phyloP scores from a whole-genome alignment of 2,888 invertebrate genomes.

The Conus canariensis region DNA sequence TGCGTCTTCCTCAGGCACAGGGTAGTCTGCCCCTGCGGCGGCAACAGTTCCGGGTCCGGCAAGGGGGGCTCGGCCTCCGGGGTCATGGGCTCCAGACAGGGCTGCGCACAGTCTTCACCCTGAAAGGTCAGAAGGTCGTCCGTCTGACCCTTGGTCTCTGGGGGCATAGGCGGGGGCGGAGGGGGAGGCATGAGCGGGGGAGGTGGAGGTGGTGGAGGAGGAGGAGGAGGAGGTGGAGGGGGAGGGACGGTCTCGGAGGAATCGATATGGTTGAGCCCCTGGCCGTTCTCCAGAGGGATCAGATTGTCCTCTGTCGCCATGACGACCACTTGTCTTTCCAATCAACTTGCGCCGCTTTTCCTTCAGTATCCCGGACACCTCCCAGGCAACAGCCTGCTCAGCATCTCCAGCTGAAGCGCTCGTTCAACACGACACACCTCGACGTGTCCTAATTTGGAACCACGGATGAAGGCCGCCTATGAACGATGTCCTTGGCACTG shows the following conservation, averaged over 20 bases:
- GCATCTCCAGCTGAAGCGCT: not conserved
- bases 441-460: too few species aligned
- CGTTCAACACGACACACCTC: not conserved
- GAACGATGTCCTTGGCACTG: not conserved
- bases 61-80: not conserved
- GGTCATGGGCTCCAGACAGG: not conserved
- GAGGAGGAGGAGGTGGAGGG: not conserved
- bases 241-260: not conserved
- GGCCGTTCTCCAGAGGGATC: slow-evolving; percentile 1
- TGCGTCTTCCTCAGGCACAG: not conserved
- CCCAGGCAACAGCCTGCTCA: too few species aligned
- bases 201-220: not conserved
- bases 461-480: not conserved
- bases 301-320: not conserved
- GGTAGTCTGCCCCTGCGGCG: not conserved
- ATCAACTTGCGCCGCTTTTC: not conserved
- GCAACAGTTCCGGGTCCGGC: not conserved
- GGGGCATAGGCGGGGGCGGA: not conserved
- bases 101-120: not conserved
- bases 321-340: not conserved
- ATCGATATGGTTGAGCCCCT: slow-evolving; percentile 6
- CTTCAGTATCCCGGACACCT: not conserved
- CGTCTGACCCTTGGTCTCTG: not conserved
- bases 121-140: slow-evolving; percentile 12
- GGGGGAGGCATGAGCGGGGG: not conserved